Percentiles rank a stretch among this genome's conserved stretches.
Evolutionary conservation across 2,113 vertebrate genomes (phyloP).

Genomic region (Theropithecus gelada): DNA sequence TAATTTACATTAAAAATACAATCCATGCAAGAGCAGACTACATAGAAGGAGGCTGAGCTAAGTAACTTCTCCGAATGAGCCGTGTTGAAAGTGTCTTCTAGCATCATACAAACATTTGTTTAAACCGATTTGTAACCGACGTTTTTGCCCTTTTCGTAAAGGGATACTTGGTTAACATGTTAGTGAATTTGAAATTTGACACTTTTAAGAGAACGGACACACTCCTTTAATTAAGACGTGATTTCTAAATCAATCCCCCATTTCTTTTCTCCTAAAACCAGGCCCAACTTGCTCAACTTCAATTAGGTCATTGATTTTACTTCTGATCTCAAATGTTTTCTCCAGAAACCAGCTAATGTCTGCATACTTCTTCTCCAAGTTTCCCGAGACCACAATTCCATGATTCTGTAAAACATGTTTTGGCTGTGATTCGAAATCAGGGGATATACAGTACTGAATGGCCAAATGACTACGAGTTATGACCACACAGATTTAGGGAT

Average conservation of each 20-base stretch:
- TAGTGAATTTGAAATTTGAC: background rate
- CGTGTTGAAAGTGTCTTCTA: background rate
- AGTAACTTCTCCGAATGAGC: background rate
- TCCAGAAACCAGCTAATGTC: slow-evolving; percentile 48
- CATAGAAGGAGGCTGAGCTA: background rate
- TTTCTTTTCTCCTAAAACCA: slow-evolving; percentile 11
- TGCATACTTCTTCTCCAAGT: background rate
- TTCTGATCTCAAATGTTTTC: slow-evolving; percentile 25
- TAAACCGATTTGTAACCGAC: background rate
- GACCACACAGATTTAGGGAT: background rate
- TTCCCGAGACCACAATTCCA: background rate
- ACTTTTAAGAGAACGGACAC: background rate
- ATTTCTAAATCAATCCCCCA: background rate
- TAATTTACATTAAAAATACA: background rate
- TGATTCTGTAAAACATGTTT: background rate
- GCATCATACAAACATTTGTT: background rate
- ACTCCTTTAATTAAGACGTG: background rate
- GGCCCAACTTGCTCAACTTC: slow-evolving; percentile 40
- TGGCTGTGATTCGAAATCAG: background rate
- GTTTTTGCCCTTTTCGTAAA: background rate
- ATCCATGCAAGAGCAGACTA: background rate
- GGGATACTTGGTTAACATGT: background rate
- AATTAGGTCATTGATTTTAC: background rate
- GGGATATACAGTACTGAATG: background rate
- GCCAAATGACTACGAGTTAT: background rate